Evolutionary conservation across 2,113 vertebrate genomes (phyloP), one percentile per base, ranked within the genome.

Genomic region (Zingel zingel): DNA sequence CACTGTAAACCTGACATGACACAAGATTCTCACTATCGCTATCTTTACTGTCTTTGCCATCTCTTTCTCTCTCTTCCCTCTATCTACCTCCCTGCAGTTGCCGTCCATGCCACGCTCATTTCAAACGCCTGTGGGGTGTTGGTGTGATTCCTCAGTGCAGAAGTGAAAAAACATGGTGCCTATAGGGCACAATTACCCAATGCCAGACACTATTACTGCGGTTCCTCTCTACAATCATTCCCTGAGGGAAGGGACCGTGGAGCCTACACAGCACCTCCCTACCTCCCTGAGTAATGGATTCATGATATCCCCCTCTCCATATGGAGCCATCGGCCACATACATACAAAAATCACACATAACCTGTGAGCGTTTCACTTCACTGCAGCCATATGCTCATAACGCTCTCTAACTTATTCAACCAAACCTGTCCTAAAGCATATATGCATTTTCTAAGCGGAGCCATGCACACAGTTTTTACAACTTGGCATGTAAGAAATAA

Each of bases 181-280:
- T 93, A 86, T 30, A 83, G 91, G 93, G 88, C 89, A 94, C 88
- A 93, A 94, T 94, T 95, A 95, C 89, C 91, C 91, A 82, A 84
- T 86, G 87, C 88, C 91, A 93, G 90, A 89, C 81, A 88, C 90
- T 93, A 93, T 93, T 89, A 92, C 81, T 65, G 80, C 45, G 78
- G 70, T 74, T 91, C 83, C 81, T 88, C 88, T 77, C 88, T 77
- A 84, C 89, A 84, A 81, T 86, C 79, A 73, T 66, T 79, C 64
- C 90, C 88, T 67, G 47, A 81, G 81, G 83, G 79, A 74, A 75
- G 54, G 39, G 77, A 69, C 81, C 48, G 36, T 45, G 76, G 68
- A 82, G 78, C 82, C 64, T 68, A 71, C 84, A 71, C 58, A 64
- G 69, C 69, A 68, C 64, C 85, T 50, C 88, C 61, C 82, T 25